A percentile compares a stretch with the other conserved stretches of the same genome.
These are phyloP conservation scores for Porites lutea DNA, from an alignment of 64 coral and sea anemone species.

Conservation along the genomic window DNA sequence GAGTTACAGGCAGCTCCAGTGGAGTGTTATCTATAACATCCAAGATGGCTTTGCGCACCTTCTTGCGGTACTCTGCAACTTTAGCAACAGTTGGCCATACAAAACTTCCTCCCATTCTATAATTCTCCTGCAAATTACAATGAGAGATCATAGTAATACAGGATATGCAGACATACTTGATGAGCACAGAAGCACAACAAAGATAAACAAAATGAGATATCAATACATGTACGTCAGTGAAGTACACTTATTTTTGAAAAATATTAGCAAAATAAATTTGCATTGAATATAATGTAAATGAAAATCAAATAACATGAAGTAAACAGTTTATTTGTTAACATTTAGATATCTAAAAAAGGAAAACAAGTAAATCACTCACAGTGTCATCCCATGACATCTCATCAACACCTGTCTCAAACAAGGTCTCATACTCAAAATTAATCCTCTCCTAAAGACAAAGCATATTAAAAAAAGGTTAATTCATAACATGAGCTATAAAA, in stretches of 20 bases:
- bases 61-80: slow-evolving; percentile 42
- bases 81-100: slow-evolving; percentile 49
- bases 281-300: too few relatives aligned
- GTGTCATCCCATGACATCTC: slow-evolving; percentile 79
- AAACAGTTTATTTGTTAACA: too few relatives aligned
- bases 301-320: too few relatives aligned
- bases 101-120: slow-evolving; percentile 66
- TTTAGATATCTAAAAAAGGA: too few relatives aligned
- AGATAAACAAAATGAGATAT: too few relatives aligned
- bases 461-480: not conserved
- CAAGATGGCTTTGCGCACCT: slow-evolving; percentile 27
- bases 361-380: slow-evolving; percentile 1
- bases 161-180: too few relatives aligned
- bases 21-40: slow-evolving; percentile 63
- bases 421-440: slow-evolving; percentile 41
- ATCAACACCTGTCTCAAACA: slow-evolving; percentile 76
- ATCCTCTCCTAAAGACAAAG: slow-evolving; percentile 47
- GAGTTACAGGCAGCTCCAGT: slow-evolving; percentile 54
- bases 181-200: too few relatives aligned
- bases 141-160: not conserved
- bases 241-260: too few relatives aligned
- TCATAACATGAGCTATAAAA: not conserved
- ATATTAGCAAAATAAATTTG: too few relatives aligned
- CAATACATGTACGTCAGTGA: too few relatives aligned
- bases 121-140: slow-evolving; percentile 54